Evolutionary conservation across 35 echinoderm and acorn worm genomes (phyloP).

Genomic region (Eucidaris tribuloides): DNA sequence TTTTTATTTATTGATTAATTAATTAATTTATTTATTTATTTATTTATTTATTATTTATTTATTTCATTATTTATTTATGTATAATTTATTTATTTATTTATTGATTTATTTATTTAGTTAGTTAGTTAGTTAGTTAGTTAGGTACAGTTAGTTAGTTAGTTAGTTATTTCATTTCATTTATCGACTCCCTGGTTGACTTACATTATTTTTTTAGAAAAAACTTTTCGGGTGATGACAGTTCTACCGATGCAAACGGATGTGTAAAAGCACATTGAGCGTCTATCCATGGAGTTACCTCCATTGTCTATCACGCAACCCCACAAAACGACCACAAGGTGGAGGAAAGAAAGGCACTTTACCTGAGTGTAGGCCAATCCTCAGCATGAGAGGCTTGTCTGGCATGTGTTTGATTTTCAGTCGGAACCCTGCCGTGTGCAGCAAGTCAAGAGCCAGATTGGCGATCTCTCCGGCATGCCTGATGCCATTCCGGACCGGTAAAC

Average conservation of each 20-base stretch:
- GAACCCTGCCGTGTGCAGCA: slow-evolving; percentile 41
- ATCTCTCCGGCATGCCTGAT: slow-evolving; percentile 55
- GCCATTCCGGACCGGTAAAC: slow-evolving; percentile 57
- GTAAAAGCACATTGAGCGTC: not conserved
- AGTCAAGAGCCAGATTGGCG: slow-evolving; percentile 48
- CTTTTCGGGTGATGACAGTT: not conserved
- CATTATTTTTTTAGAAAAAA: not conserved
- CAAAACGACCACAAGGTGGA: too few species aligned
- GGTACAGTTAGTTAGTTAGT: too few species aligned
- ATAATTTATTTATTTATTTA: too few species aligned
- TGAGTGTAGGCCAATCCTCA: slow-evolving; percentile 59
- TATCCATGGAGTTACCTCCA: not conserved
- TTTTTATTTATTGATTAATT: too few species aligned
- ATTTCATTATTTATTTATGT: too few species aligned
- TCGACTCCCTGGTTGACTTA: not conserved
- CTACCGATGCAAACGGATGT: not conserved
- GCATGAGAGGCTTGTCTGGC: slow-evolving; percentile 29
- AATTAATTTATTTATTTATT: not conserved
- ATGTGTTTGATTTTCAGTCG: slow-evolving; percentile 25
- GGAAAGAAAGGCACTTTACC: not conserved
- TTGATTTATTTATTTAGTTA: too few species aligned
- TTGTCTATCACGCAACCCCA: not conserved
- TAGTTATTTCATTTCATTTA: too few species aligned
- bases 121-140: too few species aligned
- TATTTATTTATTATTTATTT: too few species aligned